These are phyloP conservation scores for Trogon surrucura DNA, from an alignment of 2,113 vertebrate species.

Conservation along the genomic window DNA sequence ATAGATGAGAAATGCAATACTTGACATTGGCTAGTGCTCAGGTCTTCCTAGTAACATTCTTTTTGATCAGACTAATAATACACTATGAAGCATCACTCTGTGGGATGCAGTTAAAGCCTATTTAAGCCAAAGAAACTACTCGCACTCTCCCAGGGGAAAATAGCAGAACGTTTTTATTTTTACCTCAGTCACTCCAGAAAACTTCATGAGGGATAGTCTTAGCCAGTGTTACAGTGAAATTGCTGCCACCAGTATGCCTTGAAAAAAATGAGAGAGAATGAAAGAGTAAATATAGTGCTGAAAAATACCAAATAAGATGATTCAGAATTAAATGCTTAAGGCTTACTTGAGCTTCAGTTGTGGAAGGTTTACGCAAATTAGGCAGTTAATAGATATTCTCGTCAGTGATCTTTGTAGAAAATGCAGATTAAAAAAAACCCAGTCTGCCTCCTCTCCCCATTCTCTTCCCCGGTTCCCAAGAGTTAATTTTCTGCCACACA, in stretches of 20 bases:
- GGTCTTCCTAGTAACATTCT: slow-evolving; percentile 57
- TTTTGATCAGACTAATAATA: slow-evolving; percentile 76
- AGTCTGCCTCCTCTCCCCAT: neutral
- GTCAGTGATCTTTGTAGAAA: slow-evolving; percentile 5
- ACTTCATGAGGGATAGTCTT: slow-evolving; percentile 51
- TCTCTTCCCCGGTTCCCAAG: neutral
- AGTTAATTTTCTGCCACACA: slow-evolving; percentile 20
- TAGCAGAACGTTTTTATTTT: slow-evolving; percentile 77
- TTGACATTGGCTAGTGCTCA: neutral
- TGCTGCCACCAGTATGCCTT: slow-evolving; percentile 38
- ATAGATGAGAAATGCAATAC: neutral
- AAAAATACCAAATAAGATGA: slow-evolving; percentile 28
- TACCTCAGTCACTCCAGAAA: slow-evolving; percentile 72
- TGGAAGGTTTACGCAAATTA: slow-evolving; percentile 30
- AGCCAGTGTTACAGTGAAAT: slow-evolving; percentile 32
- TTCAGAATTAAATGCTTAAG: slow-evolving; percentile 41
- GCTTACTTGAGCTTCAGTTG: slow-evolving; percentile 8
- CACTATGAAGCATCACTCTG: slow-evolving; percentile 65
- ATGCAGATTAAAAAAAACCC: neutral
- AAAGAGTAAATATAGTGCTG: slow-evolving; percentile 23
- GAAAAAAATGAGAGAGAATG: slow-evolving; percentile 38
- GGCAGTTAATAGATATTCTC: slow-evolving; percentile 48
- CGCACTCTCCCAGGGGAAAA: slow-evolving; percentile 63
- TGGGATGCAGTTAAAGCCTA: slow-evolving; percentile 73
- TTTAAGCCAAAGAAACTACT: slow-evolving; percentile 71